These are phyloP conservation scores for Capricornis sumatraensis DNA, from an alignment of 2,113 vertebrate genomes.

Conservation along the genomic window DNA sequence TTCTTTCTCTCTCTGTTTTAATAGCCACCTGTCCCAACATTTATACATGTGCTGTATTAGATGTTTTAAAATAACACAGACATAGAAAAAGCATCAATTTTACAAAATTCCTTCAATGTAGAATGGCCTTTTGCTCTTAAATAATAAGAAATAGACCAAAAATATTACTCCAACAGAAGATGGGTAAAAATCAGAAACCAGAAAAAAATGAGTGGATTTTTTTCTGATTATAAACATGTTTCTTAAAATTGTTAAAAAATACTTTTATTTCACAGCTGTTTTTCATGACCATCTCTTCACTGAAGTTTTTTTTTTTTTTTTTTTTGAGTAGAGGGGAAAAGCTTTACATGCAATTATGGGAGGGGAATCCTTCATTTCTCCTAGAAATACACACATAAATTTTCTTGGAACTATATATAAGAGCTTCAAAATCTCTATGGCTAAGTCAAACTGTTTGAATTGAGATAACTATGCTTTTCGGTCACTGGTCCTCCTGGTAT, in stretches of 20 bases:
- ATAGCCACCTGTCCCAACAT: constrained; percentile 52
- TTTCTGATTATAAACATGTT: constrained; percentile 32
- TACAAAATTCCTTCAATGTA: background rate
- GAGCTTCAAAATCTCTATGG: background rate
- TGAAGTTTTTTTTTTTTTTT: background rate
- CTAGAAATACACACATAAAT: background rate
- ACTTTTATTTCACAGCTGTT: constrained; percentile 9
- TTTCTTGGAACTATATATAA: background rate
- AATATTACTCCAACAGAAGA: constrained; percentile 14
- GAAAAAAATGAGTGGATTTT: background rate
- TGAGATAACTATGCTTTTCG: background rate
- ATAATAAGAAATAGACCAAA: constrained; percentile 49
- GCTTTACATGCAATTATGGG: background rate
- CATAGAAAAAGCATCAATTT: constrained; percentile 43
- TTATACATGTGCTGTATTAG: constrained; percentile 43
- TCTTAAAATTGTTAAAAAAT: constrained; percentile 42
- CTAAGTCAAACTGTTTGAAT: background rate
- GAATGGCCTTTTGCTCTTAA: constrained; percentile 21
- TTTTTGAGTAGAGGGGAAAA: background rate
- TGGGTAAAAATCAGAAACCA: constrained; percentile 22
- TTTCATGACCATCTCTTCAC: background rate
- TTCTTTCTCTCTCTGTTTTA: constrained; percentile 26
- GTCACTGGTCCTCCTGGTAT: background rate
- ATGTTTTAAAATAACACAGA: constrained; percentile 52
- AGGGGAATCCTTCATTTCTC: background rate